These are phyloP conservation scores for Hemiprocne comata DNA, from an alignment of 2,113 vertebrate species.

Conservation along the genomic window DNA sequence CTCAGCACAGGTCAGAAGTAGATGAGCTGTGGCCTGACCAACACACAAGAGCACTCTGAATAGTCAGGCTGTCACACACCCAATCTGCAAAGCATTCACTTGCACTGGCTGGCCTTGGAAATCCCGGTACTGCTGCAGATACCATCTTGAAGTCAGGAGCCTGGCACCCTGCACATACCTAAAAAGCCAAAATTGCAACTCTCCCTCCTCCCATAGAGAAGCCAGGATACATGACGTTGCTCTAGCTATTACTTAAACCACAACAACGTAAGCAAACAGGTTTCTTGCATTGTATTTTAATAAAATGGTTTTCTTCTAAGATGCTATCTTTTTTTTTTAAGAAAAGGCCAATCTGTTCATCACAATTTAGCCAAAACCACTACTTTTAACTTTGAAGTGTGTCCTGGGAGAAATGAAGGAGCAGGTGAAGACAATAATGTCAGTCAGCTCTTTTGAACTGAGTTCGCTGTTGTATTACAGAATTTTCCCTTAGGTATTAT, in stretches of 20 bases:
- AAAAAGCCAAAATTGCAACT: not conserved
- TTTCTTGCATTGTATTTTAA: not conserved
- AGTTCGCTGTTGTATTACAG: not conserved
- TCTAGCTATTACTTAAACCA: not conserved
- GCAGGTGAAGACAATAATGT: not conserved
- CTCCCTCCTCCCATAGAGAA: not conserved
- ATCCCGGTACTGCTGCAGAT: not conserved
- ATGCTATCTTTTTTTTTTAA: not conserved
- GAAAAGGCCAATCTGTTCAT: not conserved
- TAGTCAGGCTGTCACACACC: accelerated
- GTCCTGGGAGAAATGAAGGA: slow-evolving; percentile 3
- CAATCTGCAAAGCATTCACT: not conserved
- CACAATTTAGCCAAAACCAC: not conserved
- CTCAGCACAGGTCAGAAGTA: not conserved
- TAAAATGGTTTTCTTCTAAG: not conserved
- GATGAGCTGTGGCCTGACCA: accelerated
- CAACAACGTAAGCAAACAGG: not conserved
- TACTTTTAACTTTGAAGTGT: not conserved
- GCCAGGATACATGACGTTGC: not conserved
- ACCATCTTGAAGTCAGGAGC: not conserved
- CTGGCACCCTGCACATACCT: not conserved
- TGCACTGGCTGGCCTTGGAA: not conserved
- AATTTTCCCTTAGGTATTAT: not conserved
- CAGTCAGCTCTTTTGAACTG: not conserved
- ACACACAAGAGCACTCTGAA: not conserved